Conservation (phyloP, 2,113 vertebrate species). For the Antechinus flavipes region DNA sequence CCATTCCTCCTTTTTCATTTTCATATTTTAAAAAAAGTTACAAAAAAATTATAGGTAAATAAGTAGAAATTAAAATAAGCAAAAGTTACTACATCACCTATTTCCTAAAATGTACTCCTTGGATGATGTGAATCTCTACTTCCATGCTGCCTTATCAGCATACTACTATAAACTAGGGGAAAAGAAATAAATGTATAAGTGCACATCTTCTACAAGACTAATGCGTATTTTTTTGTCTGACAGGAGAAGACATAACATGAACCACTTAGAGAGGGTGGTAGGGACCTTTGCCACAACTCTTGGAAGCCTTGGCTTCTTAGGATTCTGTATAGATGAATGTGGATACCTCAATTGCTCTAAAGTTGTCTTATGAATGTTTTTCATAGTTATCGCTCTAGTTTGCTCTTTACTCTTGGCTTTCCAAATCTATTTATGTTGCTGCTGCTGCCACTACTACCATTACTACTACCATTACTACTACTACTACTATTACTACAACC, state of each 20-base stretch:
- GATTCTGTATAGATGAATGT: neutral
- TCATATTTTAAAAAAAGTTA: too few relatives aligned
- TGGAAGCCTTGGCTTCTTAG: neutral
- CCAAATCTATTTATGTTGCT: too few relatives aligned
- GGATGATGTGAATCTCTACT: neutral
- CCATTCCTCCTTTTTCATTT: too few relatives aligned
- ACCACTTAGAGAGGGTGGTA: neutral
- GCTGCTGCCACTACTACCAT: too few relatives aligned
- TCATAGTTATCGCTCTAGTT: neutral
- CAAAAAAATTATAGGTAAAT: too few relatives aligned
- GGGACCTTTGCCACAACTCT: neutral
- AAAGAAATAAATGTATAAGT: neutral
- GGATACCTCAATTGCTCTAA: neutral
- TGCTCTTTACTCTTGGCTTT: neutral
- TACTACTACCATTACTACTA: too few relatives aligned
- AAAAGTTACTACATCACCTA: neutral
- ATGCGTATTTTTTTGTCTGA: neutral
- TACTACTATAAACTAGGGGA: neutral
- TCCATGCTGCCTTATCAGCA: neutral
- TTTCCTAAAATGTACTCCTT: neutral
- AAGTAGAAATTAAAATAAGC: too few relatives aligned
- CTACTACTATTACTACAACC: too few relatives aligned
- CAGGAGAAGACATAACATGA: neutral
- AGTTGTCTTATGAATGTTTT: neutral
- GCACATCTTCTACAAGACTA: neutral